phyloP scores from a whole-genome alignment of 2,888 invertebrate genomes.

The Drosophila rubida region DNA sequence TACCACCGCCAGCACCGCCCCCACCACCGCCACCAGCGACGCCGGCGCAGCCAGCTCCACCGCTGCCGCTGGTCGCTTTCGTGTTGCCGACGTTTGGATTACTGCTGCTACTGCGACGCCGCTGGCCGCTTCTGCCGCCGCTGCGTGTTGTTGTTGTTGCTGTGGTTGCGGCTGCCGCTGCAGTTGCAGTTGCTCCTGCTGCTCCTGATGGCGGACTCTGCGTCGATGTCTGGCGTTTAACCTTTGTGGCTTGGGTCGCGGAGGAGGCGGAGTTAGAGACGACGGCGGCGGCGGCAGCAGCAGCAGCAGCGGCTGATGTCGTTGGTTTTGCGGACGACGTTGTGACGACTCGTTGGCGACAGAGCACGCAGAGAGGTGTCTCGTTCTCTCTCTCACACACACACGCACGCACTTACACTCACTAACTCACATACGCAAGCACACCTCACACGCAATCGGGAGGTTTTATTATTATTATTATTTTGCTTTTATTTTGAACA shows the following conservation, averaged over 20 bases:
- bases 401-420: constrained; percentile 29
- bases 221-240: constrained; percentile 54
- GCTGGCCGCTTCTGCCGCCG: constrained; percentile 68
- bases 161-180: constrained; percentile 28
- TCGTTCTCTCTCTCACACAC: constrained; percentile 4
- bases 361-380: constrained; percentile 2
- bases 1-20: constrained; percentile 45
- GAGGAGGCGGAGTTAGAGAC: constrained; percentile 1
- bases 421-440: constrained; percentile 27
- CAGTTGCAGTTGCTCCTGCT: constrained; percentile 32
- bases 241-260: constrained; percentile 16
- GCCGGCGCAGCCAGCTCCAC: constrained; percentile 81
- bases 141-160: constrained; percentile 61
- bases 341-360: constrained; percentile 61
- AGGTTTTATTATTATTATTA: constrained; percentile 24
- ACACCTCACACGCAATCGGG: constrained; percentile 38
- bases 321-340: constrained; percentile 78
- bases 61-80: constrained; percentile 80
- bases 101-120: constrained; percentile 81
- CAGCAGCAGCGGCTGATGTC: constrained; percentile 79
- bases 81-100: constrained; percentile 78
- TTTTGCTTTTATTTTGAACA: constrained; percentile 39
- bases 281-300: constrained; percentile 29
- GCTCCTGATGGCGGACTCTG: constrained; percentile 62
- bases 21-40: constrained; percentile 71